Evolutionary conservation across 2,888 invertebrate species (phyloP), one percentile per base, ranked within the genome.

Genomic region (Drosophila sordidapex): DNA sequence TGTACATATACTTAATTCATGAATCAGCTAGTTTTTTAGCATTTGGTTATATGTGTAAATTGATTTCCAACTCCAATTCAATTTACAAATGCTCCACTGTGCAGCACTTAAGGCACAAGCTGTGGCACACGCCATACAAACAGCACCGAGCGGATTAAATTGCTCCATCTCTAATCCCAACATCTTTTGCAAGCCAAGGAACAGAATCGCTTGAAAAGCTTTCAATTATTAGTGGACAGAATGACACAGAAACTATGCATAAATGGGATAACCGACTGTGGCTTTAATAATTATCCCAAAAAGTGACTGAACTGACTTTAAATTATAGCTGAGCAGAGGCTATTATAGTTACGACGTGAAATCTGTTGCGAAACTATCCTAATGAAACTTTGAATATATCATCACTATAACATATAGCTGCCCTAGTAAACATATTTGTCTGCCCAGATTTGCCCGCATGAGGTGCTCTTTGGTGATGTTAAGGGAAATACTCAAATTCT

Each of bases 141-240:
- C 31, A 25, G 53, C 70, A 18, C 2, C 8, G 49, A 58, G 59
- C 40, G 46, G 74, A 62, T 67, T 59, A 53, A 48, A 74, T 51
- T 46, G 51, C 54, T 46, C 60, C 74, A 64, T 68, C 38, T 18
- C 63, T 64, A 62, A 72, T 67, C 62, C 57, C 53, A 49, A 56
- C 40, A 63, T 46, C 59, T 67, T 68, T 74, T 18, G 10, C 46
- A 38, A n/a, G 68, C 60, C 79, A 48, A 54, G 56, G 29, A 61
- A 64, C 53, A 61, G 58, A 46, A 54, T 82, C 57, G 67, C 69
- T 75, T 58, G 71, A 84, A 82, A 87, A 81, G 70, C 87, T 87
- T 70, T 70, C 74, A 87, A 83, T 81, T 81, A 57, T 70, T 5
- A 83, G 74, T 74, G 66, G 68, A 54, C 70, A 60, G 36, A 48